A percentile compares a stretch with the other conserved stretches of the same genome.
Evolutionary conservation across 2,113 vertebrate genomes (phyloP).

Genomic region (Silurus glanis): DNA sequence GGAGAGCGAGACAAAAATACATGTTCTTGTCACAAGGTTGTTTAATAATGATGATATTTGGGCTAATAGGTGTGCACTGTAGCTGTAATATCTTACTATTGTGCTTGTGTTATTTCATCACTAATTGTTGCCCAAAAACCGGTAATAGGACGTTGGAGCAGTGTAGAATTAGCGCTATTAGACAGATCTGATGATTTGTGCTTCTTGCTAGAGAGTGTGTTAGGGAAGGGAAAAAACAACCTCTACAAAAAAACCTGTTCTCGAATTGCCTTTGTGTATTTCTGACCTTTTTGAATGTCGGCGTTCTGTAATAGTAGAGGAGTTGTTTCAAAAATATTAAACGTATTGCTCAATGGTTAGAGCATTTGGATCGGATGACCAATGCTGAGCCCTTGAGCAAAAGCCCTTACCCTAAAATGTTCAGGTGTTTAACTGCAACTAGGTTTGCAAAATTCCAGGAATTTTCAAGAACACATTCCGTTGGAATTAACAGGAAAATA

Average conservation of each 20-base stretch:
- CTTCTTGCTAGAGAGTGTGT: background rate
- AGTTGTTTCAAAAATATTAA: background rate
- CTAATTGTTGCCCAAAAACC: background rate
- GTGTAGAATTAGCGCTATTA: background rate
- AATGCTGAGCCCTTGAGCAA: too few species aligned
- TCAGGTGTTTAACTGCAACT: too few species aligned
- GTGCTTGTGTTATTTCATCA: background rate
- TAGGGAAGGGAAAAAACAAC: background rate
- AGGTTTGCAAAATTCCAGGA: too few species aligned
- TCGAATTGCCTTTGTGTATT: background rate
- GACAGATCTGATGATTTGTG: background rate
- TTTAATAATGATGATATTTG: background rate
- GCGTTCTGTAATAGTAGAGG: background rate
- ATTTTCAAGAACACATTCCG: too few species aligned
- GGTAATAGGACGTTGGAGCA: background rate
- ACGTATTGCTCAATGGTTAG: too few species aligned
- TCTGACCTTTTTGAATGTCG: background rate
- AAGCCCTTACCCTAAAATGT: too few species aligned
- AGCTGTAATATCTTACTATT: background rate
- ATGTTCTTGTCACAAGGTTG: background rate
- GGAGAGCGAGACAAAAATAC: background rate
- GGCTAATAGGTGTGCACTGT: background rate
- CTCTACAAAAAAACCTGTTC: background rate
- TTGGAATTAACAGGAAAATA: too few species aligned
- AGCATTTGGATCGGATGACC: too few species aligned